phyloP scores from a whole-genome alignment of 2,888 invertebrate species.

The Nomada fucata region DNA sequence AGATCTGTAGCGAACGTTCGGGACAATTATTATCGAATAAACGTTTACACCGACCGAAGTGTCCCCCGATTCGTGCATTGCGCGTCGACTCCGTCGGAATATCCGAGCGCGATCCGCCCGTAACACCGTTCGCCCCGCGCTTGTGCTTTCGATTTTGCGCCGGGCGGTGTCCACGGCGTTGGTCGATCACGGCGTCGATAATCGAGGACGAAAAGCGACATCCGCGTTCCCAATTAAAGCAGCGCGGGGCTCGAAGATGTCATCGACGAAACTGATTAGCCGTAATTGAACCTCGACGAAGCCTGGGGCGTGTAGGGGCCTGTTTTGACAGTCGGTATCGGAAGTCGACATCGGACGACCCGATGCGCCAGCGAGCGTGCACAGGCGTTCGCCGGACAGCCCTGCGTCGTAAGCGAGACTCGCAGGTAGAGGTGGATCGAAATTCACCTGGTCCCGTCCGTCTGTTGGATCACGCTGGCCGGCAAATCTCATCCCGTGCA shows the following conservation, averaged over 20 bases:
- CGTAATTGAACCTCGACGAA: conserved; percentile 67
- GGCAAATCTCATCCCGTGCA: conserved; percentile 17
- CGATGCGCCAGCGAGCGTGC: conserved; percentile 39
- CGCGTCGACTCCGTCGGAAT: neutral
- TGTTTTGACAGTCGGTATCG: conserved; percentile 65
- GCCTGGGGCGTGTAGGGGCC: conserved; percentile 31
- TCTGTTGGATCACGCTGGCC: conserved; percentile 17
- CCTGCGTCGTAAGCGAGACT: conserved; percentile 37
- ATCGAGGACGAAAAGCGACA: conserved; percentile 52
- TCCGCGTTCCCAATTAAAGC: conserved; percentile 71
- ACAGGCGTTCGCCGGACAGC: conserved; percentile 60
- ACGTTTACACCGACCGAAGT: conserved; percentile 36
- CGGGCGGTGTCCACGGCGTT: neutral
- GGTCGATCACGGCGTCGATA: conserved; percentile 5
- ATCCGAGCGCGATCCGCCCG: no score
- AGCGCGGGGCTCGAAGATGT: conserved; percentile 77
- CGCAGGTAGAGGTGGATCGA: conserved; percentile 38
- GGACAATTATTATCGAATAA: conserved; percentile 42
- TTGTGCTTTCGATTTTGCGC: neutral
- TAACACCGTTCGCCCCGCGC: no score
- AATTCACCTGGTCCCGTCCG: conserved; percentile 18
- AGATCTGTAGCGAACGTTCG: conserved; percentile 10
- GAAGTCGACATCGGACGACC: conserved; percentile 64
- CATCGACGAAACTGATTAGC: conserved; percentile 75
- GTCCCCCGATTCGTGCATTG: no score